These are phyloP conservation scores for Cabera pusaria DNA, from an alignment of 2,888 invertebrate genomes.

Conservation along the genomic window DNA sequence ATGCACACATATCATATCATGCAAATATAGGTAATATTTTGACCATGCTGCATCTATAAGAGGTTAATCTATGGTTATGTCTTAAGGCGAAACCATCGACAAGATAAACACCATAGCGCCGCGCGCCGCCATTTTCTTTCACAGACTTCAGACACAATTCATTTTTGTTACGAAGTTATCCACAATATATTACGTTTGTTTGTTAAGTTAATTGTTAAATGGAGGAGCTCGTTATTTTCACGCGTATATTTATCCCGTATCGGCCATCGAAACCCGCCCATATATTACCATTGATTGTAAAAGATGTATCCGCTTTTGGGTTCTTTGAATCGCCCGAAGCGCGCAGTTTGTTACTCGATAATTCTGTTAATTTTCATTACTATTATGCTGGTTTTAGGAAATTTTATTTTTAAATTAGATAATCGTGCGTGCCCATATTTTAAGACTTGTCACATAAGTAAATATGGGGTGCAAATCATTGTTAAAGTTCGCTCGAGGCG, in stretches of 20 bases:
- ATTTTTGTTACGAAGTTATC: conserved; percentile 28
- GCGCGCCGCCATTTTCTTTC: conserved; percentile 64
- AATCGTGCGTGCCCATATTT: too few species aligned
- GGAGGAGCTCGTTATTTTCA: conserved; percentile 67
- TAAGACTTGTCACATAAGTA: too few species aligned
- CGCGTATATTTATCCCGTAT: conserved; percentile 69
- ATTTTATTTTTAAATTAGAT: conserved; percentile 9
- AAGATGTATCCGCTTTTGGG: conserved; percentile 66
- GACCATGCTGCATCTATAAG: too few species aligned
- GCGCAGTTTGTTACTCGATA: conserved; percentile 40
- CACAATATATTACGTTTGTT: conserved; percentile 81
- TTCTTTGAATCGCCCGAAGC: conserved; percentile 43
- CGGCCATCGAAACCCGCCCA: conserved; percentile 42
- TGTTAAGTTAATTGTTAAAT: conserved; percentile 84
- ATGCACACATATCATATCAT: too few species aligned
- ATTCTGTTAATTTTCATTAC: conserved; percentile 53
- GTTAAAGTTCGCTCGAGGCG: too few species aligned
- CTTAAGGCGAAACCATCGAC: conserved; percentile 40
- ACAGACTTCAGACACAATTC: conserved; percentile 70
- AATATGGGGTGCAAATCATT: too few species aligned
- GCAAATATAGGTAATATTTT: too few species aligned
- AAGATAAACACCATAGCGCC: conserved; percentile 21
- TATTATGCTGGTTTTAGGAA: conserved; percentile 14
- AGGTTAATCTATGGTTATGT: too few species aligned
- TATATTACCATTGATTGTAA: conserved; percentile 76